These are phyloP conservation scores for Trissolcus basalis DNA, from an alignment of 1,140 invertebrate species.

Conservation along the genomic window DNA sequence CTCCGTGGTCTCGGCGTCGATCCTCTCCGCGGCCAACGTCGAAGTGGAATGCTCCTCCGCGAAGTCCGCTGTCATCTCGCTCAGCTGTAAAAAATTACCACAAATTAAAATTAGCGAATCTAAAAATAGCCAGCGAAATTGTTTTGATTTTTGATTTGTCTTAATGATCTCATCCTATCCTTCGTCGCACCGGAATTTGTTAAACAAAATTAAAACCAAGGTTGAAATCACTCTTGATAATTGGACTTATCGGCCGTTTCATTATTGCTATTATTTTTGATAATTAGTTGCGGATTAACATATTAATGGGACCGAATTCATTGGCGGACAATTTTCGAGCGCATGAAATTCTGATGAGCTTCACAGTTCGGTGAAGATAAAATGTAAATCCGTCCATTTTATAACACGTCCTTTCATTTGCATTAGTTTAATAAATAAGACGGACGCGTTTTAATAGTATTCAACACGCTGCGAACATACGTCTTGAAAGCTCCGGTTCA, in stretches of 20 bases:
- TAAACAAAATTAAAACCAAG: too few species aligned
- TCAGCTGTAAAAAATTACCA: constrained; percentile 83
- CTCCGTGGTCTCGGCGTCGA: constrained; percentile 90
- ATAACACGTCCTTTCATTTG: neutral
- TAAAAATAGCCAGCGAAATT: too few species aligned
- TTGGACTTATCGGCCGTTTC: too few species aligned
- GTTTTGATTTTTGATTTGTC: too few species aligned
- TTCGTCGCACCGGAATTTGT: too few species aligned
- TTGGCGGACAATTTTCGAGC: too few species aligned
- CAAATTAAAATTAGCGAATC: too few species aligned
- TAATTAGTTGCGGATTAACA: too few species aligned
- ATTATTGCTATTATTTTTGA: too few species aligned
- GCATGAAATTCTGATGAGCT: too few species aligned
- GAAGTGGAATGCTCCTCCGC: constrained; percentile 93
- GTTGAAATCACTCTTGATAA: too few species aligned
- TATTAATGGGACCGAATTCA: too few species aligned
- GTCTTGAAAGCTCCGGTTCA: constrained; percentile 1
- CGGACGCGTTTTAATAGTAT: constrained; percentile 18
- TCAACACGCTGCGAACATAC: constrained; percentile 7
- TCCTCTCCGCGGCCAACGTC: constrained; percentile 89
- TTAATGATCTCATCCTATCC: neutral
- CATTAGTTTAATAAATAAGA: constrained; percentile 10
- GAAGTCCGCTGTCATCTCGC: constrained; percentile 92
- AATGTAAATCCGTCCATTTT: constrained; percentile 7
- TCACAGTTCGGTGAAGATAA: neutral